phyloP scores from a whole-genome alignment of 2,113 vertebrate species.

The Arothron firmamentum region DNA sequence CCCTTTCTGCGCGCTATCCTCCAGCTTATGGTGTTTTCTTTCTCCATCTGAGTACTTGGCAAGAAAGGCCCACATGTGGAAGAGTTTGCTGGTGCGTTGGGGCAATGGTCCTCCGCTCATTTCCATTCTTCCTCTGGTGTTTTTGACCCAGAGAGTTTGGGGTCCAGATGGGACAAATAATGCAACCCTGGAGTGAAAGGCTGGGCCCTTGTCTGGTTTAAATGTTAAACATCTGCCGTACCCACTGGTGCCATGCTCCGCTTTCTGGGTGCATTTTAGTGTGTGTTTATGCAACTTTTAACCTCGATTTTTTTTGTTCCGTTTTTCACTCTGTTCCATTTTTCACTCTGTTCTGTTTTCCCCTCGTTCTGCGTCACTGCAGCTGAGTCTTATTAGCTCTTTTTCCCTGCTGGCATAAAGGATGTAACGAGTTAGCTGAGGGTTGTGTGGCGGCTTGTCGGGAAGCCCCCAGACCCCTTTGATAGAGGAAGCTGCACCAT shows the following conservation, averaged over 20 bases:
- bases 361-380: constrained; percentile 34
- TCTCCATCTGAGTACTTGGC: constrained; percentile 45
- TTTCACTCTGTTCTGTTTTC: constrained; percentile 16
- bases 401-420: constrained; percentile 53
- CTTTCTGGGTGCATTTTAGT: constrained; percentile 19
- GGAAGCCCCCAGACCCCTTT: constrained; percentile 62
- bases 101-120: constrained; percentile 38
- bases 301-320: constrained; percentile 16
- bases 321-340: constrained; percentile 8
- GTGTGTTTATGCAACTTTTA: constrained; percentile 11
- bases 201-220: constrained; percentile 33
- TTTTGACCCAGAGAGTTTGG: constrained; percentile 37
- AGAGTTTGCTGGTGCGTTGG: constrained; percentile 48
- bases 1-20: constrained; percentile 31
- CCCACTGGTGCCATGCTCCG: constrained; percentile 10
- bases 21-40: constrained; percentile 44
- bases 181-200: constrained; percentile 34
- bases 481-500: constrained; percentile 70
- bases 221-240: constrained; percentile 49
- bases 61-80: constrained; percentile 50
- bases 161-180: constrained; percentile 49
- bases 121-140: constrained; percentile 51
- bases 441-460: constrained; percentile 68
- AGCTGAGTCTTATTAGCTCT: constrained; percentile 54
- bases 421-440: constrained; percentile 72